A percentile compares a stretch with the other conserved stretches of the same genome.
These are phyloP conservation scores for Drosophila cognata DNA, from an alignment of 2,888 invertebrate species.

Conservation along the genomic window DNA sequence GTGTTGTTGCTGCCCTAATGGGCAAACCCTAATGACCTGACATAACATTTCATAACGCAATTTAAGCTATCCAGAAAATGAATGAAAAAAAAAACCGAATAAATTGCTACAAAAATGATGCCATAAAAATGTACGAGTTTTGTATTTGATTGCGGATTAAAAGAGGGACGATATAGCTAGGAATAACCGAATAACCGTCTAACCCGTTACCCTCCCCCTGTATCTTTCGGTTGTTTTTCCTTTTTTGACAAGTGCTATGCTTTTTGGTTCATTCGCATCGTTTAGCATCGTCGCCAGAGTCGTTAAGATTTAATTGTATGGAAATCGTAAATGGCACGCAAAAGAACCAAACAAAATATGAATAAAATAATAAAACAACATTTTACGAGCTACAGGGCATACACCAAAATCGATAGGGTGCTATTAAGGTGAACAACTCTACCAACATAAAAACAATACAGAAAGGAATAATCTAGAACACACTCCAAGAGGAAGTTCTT, in stretches of 20 bases:
- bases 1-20: constrained; percentile 50
- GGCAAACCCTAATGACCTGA: constrained; percentile 73
- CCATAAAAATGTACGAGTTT: constrained; percentile 64
- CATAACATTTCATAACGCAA: constrained; percentile 79
- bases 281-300: constrained; percentile 53
- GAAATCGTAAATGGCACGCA: constrained; percentile 79
- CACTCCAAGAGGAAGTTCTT: neutral
- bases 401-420: constrained; percentile 51
- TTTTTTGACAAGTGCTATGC: constrained; percentile 25
- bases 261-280: constrained; percentile 49
- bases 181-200: neutral
- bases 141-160: constrained; percentile 69
- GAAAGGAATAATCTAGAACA: constrained; percentile 13
- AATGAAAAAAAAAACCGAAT: constrained; percentile 11
- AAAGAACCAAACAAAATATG: constrained; percentile 44
- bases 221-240: constrained; percentile 34
- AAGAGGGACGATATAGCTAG: constrained; percentile 13
- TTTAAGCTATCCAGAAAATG: constrained; percentile 58
- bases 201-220: constrained; percentile 5
- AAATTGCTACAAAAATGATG: constrained; percentile 62
- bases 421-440: constrained; percentile 46
- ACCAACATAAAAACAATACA: neutral
- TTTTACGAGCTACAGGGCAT: constrained; percentile 57
- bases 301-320: constrained; percentile 80
- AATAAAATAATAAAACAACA: constrained; percentile 39